phyloP scores from a whole-genome alignment of 2,113 vertebrate species.

The Mirounga angustirostris region DNA sequence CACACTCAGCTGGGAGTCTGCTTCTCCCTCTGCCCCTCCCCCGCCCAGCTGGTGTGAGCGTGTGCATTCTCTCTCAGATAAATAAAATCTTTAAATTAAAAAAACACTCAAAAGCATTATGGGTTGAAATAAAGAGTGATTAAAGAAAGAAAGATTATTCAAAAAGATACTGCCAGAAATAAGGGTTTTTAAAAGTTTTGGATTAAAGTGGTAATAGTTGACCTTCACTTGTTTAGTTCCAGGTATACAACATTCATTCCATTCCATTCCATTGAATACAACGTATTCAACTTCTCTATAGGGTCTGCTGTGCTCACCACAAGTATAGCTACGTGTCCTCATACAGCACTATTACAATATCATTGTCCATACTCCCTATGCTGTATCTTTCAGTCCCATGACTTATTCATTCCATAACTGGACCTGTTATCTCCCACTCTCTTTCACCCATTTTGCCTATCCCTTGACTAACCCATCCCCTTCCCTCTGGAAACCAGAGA shows the following conservation, averaged over 20 bases:
- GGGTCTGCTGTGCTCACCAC: neutral
- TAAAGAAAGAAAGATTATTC: neutral
- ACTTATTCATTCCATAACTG: neutral
- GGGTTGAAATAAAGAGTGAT: neutral
- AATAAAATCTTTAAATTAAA: neutral
- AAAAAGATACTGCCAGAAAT: neutral
- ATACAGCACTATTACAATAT: neutral
- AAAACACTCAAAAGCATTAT: neutral
- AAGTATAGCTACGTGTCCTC: neutral
- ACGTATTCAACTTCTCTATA: neutral
- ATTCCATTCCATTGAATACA: no score
- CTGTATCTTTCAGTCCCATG: neutral
- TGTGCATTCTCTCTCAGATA: neutral
- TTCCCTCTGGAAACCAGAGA: neutral
- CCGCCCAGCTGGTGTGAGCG: neutral
- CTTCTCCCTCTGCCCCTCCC: neutral
- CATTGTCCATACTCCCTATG: neutral
- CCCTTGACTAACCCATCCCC: neutral
- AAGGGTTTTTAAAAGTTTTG: neutral
- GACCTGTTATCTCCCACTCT: neutral
- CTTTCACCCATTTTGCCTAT: neutral
- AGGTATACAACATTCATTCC: neutral
- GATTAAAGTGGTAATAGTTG: neutral
- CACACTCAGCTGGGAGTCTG: neutral
- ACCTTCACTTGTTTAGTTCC: neutral